A percentile compares a stretch with the other conserved stretches of the same genome.
Evolutionary conservation across 1,140 invertebrate genomes (phyloP).

Genomic region (Scaptomyza graminum): DNA sequence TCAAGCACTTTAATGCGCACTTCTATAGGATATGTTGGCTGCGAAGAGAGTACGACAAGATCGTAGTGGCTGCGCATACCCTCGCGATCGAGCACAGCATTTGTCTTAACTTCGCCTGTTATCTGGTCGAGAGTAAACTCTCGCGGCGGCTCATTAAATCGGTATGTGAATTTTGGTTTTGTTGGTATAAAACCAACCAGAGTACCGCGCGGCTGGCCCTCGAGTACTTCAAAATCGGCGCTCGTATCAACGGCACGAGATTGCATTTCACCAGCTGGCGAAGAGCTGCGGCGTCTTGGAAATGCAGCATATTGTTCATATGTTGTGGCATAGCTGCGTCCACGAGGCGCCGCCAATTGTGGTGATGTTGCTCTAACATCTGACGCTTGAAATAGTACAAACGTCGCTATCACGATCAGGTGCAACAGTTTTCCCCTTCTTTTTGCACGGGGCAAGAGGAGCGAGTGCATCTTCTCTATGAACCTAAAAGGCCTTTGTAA

Average conservation of each 20-base stretch:
- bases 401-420: slow-evolving; percentile 32
- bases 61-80: slow-evolving; percentile 92
- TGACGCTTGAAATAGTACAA: slow-evolving; percentile 20
- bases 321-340: slow-evolving; percentile 71
- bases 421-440: slow-evolving; percentile 39
- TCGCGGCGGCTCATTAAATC: slow-evolving; percentile 94
- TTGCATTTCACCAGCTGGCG: slow-evolving; percentile 88
- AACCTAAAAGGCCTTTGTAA: slow-evolving; percentile 22
- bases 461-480: slow-evolving; percentile 41
- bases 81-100: slow-evolving; percentile 92
- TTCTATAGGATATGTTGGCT: slow-evolving; percentile 96
- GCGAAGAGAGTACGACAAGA: slow-evolving; percentile 94
- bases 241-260: slow-evolving; percentile 93
- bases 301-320: slow-evolving; percentile 74
- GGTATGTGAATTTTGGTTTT: slow-evolving; percentile 93
- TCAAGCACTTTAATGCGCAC: slow-evolving; percentile 93
- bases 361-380: slow-evolving; percentile 25
- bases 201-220: slow-evolving; percentile 92
- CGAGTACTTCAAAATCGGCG: slow-evolving; percentile 92
- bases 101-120: slow-evolving; percentile 92
- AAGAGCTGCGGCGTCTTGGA: slow-evolving; percentile 73
- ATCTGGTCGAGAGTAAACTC: slow-evolving; percentile 92
- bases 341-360: slow-evolving; percentile 57
- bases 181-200: slow-evolving; percentile 93
- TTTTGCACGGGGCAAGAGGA: slow-evolving; percentile 17